Evolutionary conservation across 2,888 invertebrate species (phyloP), one percentile per base, ranked within the genome.

Genomic region (Netelia inedita): DNA sequence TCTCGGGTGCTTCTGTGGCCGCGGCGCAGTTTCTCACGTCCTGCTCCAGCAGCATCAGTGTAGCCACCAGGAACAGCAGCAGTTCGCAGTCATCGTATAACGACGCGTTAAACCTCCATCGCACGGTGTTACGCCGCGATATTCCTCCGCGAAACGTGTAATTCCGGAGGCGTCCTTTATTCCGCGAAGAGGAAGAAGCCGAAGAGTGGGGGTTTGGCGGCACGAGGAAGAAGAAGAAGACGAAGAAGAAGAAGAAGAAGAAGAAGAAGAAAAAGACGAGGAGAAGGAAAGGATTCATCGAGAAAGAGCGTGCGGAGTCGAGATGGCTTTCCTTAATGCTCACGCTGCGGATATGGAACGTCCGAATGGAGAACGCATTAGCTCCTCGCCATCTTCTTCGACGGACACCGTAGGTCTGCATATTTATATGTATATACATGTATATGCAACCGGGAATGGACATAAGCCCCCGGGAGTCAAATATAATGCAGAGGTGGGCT

Each of bases 141-240:
- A 72, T 79, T 82, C 61, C 82, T 75, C 57, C 23, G 79, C 68
- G 71, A 87, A 87, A 85, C 85, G 85, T 85, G 85, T 87, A 85
- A 87, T 87, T 87, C 85, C 82, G 78, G 79, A 85, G 83, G 85
- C 85, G 82, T 85, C 76, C 63, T 87, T 87, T 82, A 79, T 85
- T 82, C 85, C 85, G 28, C 79, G 82, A 76, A 78, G 83, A 63
- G 43, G 63, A 19, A 78, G 66, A 23, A 73, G 41, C 43, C 50
- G 16, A 73, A 50, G 23, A 43, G 57, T 61, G 46, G 69, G 28
- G n/a, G 68, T 19, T 61, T 16, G 21, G 10, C 28, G 8, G 69
- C 55, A 21, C 69, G 66, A 82, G 76, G 75, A 81, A 78, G 59
- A 50, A 57, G 66, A 35, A 50, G 55, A 83, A 76, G 78, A 69